phyloP scores from a whole-genome alignment of 2,888 invertebrate genomes.

The Leucania comma region DNA sequence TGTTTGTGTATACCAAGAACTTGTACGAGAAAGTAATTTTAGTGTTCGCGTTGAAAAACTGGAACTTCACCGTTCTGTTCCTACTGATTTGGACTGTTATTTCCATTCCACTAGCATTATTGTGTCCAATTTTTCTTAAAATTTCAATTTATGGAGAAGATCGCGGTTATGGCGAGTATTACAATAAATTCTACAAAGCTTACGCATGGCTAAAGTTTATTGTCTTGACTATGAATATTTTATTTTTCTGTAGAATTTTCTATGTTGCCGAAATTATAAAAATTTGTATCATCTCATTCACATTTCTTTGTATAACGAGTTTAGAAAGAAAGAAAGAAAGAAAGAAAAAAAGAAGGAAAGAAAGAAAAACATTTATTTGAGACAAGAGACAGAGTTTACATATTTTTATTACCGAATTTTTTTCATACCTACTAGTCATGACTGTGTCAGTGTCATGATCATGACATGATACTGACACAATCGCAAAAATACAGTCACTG shows the following conservation, averaged over 20 bases:
- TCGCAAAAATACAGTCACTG: no score
- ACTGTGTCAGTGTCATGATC: no score
- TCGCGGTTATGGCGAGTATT: neutral
- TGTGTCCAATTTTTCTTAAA: constrained; percentile 58
- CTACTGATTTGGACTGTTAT: constrained; percentile 70
- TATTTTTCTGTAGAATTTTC: constrained; percentile 76
- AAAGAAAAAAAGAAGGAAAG: no score
- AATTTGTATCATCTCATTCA: constrained; percentile 70
- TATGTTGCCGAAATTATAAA: constrained; percentile 61
- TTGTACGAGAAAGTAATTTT: constrained; percentile 80
- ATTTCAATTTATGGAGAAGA: no score
- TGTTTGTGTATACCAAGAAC: constrained; percentile 81
- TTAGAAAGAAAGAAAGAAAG: no score
- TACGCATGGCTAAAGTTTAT: constrained; percentile 75
- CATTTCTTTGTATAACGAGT: constrained; percentile 76
- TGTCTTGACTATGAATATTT: constrained; percentile 71
- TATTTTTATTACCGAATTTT: constrained; percentile 76
- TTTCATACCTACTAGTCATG: constrained; percentile 58
- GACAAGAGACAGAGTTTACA: no score
- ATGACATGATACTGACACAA: no score
- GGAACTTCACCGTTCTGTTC: constrained; percentile 66
- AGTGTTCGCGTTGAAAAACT: constrained; percentile 71
- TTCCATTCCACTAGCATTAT: constrained; percentile 70
- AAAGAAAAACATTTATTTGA: no score
- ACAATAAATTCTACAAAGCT: constrained; percentile 58